Percentiles rank a stretch among this genome's conserved stretches.
These are phyloP conservation scores for Otus sunia DNA, from an alignment of 2,113 vertebrate genomes.

Conservation along the genomic window DNA sequence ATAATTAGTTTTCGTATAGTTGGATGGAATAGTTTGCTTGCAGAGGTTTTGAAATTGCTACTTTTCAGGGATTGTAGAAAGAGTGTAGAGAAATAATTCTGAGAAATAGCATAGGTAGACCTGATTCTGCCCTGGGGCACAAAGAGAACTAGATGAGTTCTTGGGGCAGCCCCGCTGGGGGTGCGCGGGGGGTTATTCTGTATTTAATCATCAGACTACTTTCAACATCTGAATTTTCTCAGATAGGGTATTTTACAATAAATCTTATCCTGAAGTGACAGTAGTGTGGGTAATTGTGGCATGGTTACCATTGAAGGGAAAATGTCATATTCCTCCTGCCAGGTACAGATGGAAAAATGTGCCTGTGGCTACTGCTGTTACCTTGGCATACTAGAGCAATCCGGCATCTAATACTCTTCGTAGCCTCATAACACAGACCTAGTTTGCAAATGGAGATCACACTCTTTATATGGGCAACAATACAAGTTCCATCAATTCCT, in stretches of 20 bases:
- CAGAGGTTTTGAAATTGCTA: not conserved
- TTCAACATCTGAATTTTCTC: not conserved
- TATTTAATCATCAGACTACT: not conserved
- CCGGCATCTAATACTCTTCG: not conserved
- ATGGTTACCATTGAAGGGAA: conserved; percentile 10
- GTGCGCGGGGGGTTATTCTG: not conserved
- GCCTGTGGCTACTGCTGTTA: conserved; percentile 54
- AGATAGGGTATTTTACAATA: not conserved
- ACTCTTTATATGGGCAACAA: not conserved
- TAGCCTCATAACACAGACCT: not conserved
- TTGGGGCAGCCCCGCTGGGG: not conserved
- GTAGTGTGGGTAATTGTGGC: not conserved
- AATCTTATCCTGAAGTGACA: not conserved
- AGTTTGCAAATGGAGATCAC: not conserved
- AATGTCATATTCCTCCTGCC: conserved; percentile 21
- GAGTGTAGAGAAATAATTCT: not conserved
- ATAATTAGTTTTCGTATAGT: not conserved
- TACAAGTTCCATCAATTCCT: not conserved
- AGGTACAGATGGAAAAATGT: conserved; percentile 51
- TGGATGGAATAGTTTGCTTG: not conserved
- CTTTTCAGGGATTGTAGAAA: not conserved
- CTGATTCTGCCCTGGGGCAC: not conserved
- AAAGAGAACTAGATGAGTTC: not conserved
- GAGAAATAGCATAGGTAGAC: not conserved
- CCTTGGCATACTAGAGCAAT: conserved; percentile 7